Evolutionary conservation across 37 sponge, comb jelly and placozoan species (phyloP).

Genomic region (Tethya wilhelma): DNA sequence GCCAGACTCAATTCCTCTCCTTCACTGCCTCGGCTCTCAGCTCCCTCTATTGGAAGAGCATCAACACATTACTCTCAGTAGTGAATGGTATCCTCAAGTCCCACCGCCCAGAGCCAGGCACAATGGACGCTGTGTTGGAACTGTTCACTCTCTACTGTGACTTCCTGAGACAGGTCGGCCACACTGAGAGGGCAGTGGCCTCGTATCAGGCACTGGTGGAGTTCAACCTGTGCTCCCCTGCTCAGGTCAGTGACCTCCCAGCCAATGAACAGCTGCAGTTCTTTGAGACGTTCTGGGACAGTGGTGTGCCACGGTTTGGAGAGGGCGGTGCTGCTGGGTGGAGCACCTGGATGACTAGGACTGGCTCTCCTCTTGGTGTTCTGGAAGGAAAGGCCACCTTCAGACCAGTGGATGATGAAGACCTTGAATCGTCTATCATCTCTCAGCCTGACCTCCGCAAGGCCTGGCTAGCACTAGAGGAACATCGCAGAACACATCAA

Average conservation of each 20-base stretch:
- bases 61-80: conserved; percentile 68
- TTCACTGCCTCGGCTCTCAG: conserved; percentile 46
- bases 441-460: not conserved
- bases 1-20: conserved; percentile 61
- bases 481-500: conserved; percentile 37
- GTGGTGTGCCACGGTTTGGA: conserved; percentile 70
- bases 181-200: conserved; percentile 85
- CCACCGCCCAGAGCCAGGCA: conserved; percentile 60
- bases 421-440: not conserved
- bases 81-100: conserved; percentile 71
- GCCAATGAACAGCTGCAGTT: conserved; percentile 13
- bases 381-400: not conserved
- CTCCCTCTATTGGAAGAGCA: conserved; percentile 58
- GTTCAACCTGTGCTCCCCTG: conserved; percentile 78
- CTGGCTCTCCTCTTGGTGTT: not conserved
- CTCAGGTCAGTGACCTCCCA: conserved; percentile 18
- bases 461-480: conserved; percentile 79
- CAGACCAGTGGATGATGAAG: not conserved
- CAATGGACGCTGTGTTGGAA: conserved; percentile 46
- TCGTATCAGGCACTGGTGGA: conserved; percentile 85
- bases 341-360: conserved; percentile 62
- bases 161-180: conserved; percentile 69
- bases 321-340: conserved; percentile 75
- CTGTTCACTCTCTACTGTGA: conserved; percentile 63
- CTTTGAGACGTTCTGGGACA: conserved; percentile 91